Evolutionary conservation across 2,888 invertebrate species (phyloP).

Genomic region (Hydropsyche betteni): DNA sequence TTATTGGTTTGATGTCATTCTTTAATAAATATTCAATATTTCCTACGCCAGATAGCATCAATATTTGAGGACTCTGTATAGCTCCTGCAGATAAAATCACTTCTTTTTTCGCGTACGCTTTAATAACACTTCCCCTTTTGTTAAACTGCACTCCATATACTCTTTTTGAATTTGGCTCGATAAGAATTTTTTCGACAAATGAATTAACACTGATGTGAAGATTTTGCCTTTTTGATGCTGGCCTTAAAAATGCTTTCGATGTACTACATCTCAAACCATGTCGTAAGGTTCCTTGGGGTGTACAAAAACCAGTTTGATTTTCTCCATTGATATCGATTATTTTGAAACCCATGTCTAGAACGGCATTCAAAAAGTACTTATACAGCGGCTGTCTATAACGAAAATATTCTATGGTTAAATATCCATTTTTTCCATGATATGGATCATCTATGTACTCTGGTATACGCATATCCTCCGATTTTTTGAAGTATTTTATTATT

Average conservation of each 20-base stretch:
- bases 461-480: slow-evolving; percentile 80
- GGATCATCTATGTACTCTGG: slow-evolving; percentile 66
- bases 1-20: slow-evolving; percentile 69
- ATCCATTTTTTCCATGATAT: slow-evolving; percentile 78
- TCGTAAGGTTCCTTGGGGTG: slow-evolving; percentile 79
- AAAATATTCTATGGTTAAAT: slow-evolving; percentile 77
- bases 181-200: slow-evolving; percentile 73
- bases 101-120: slow-evolving; percentile 75
- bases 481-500: slow-evolving; percentile 80
- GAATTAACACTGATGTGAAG: slow-evolving; percentile 77
- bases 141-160: slow-evolving; percentile 75
- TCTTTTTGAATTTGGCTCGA: slow-evolving; percentile 67
- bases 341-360: slow-evolving; percentile 74
- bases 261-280: slow-evolving; percentile 85
- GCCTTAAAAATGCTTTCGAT: slow-evolving; percentile 82
- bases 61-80: slow-evolving; percentile 83
- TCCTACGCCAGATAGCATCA: slow-evolving; percentile 88
- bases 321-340: slow-evolving; percentile 79
- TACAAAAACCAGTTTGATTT: slow-evolving; percentile 80
- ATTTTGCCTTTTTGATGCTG: slow-evolving; percentile 73
- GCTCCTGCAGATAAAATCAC: slow-evolving; percentile 88
- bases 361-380: slow-evolving; percentile 75
- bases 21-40: slow-evolving; percentile 71
- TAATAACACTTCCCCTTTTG: slow-evolving; percentile 63
- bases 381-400: slow-evolving; percentile 75